Conservation (phyloP, 2,113 vertebrate genomes). For the Salminus brasiliensis region DNA sequence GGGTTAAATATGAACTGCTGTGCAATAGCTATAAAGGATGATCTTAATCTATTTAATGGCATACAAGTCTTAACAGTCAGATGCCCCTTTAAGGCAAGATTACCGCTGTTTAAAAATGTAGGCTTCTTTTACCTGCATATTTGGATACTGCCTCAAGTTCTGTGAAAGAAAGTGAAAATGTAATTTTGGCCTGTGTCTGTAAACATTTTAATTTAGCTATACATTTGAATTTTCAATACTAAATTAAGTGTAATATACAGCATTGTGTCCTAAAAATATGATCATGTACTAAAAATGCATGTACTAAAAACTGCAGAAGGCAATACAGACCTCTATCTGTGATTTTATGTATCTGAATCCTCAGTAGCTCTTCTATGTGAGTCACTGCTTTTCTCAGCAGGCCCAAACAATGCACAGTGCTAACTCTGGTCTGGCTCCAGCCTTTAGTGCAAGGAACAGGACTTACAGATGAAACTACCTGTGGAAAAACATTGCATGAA, state of each 20-base stretch:
- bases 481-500: background rate
- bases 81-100: background rate
- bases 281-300: too few species aligned
- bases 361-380: slow-evolving; percentile 26
- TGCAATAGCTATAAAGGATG: too few species aligned
- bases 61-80: too few species aligned
- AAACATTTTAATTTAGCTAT: background rate
- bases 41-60: too few species aligned
- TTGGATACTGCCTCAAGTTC: slow-evolving; percentile 62
- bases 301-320: too few species aligned
- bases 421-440: slow-evolving; percentile 32
- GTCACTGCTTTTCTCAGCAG: slow-evolving; percentile 18
- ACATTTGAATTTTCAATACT: too few species aligned
- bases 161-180: slow-evolving; percentile 39
- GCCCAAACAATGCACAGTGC: slow-evolving; percentile 33
- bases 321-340: slow-evolving; percentile 35
- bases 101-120: background rate
- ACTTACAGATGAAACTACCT: slow-evolving; percentile 28
- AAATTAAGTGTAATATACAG: too few species aligned
- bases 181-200: too few species aligned
- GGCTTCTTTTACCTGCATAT: slow-evolving; percentile 64
- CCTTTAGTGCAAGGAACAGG: slow-evolving; percentile 19
- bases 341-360: slow-evolving; percentile 21
- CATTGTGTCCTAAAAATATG: too few species aligned
- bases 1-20: too few species aligned